phyloP scores from a whole-genome alignment of 2,113 vertebrate genomes.

The Lamprotornis superbus region DNA sequence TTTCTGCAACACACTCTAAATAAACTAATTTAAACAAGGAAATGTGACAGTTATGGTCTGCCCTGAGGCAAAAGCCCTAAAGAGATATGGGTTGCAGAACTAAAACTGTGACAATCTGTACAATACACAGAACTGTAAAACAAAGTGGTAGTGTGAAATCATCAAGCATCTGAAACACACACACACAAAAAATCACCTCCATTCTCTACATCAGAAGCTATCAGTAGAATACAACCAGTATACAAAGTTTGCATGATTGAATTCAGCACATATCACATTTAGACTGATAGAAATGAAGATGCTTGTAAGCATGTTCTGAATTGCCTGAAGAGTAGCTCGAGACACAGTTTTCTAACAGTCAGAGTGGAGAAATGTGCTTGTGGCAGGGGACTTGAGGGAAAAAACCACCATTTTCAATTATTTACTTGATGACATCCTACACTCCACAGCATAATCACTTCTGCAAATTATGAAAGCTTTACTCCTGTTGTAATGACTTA shows the following conservation, averaged over 20 bases:
- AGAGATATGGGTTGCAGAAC: not conserved
- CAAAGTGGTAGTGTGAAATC: not conserved
- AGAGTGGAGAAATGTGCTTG: not conserved
- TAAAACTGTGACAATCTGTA: slow-evolving; percentile 8
- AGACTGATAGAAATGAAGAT: not conserved
- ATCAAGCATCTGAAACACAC: not conserved
- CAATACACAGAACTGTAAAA: not conserved
- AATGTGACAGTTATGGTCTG: slow-evolving; percentile 5
- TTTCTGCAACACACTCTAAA: not conserved
- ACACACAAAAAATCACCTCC: not conserved
- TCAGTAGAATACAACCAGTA: not conserved
- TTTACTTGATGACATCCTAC: slow-evolving; percentile 38
- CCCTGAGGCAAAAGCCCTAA: slow-evolving; percentile 14
- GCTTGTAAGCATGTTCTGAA: not conserved
- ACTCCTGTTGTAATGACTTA: slow-evolving; percentile 48
- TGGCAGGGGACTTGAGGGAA: not conserved
- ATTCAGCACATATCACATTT: not conserved
- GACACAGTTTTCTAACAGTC: not conserved
- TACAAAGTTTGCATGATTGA: not conserved
- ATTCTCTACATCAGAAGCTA: slow-evolving; percentile 16
- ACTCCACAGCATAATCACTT: slow-evolving; percentile 24
- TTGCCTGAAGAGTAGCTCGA: not conserved
- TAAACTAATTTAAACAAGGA: slow-evolving; percentile 13
- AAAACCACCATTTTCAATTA: not conserved
- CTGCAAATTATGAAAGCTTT: slow-evolving; percentile 65